These are phyloP conservation scores for Macaca fascicularis DNA, from an alignment of 2,113 vertebrate genomes.

Conservation along the genomic window DNA sequence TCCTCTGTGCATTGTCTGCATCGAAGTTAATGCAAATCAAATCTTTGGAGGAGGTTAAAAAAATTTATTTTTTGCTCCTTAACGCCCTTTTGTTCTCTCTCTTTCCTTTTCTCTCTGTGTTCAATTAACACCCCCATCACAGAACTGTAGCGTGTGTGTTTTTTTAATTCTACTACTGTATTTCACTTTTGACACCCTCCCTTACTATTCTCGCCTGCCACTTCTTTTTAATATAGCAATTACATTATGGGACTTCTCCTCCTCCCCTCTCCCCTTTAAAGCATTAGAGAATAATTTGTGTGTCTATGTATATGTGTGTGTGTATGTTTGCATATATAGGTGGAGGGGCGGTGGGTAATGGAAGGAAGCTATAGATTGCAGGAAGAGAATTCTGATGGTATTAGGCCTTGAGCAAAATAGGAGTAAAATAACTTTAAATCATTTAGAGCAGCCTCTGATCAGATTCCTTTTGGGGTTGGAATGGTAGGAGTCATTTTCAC, in stretches of 20 bases:
- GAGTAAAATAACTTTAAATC: background rate
- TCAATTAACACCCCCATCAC: conserved; percentile 80
- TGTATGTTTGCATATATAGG: background rate
- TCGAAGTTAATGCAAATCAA: conserved; percentile 76
- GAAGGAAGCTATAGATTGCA: background rate
- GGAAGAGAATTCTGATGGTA: background rate
- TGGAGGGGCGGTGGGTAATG: background rate
- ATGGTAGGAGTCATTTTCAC: background rate
- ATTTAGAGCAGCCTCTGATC: background rate
- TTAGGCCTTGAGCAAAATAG: background rate
- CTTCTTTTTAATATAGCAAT: conserved; percentile 80
- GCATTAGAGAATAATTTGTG: background rate
- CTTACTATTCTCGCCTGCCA: conserved; percentile 77
- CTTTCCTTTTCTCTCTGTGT: conserved; percentile 65
- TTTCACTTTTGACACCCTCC: conserved; percentile 79
- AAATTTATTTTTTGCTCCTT: conserved; percentile 68
- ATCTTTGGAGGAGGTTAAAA: conserved; percentile 76
- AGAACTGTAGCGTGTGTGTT: conserved; percentile 68
- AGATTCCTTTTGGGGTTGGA: background rate
- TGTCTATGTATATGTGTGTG: background rate
- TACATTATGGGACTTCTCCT: conserved; percentile 54
- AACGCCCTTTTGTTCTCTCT: conserved; percentile 82
- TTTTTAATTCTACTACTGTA: conserved; percentile 77
- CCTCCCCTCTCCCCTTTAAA: background rate
- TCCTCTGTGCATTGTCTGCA: conserved; percentile 68